Conservation (phyloP, 2,797 vertebrate species). For the Bradypodion pumilum region DNA sequence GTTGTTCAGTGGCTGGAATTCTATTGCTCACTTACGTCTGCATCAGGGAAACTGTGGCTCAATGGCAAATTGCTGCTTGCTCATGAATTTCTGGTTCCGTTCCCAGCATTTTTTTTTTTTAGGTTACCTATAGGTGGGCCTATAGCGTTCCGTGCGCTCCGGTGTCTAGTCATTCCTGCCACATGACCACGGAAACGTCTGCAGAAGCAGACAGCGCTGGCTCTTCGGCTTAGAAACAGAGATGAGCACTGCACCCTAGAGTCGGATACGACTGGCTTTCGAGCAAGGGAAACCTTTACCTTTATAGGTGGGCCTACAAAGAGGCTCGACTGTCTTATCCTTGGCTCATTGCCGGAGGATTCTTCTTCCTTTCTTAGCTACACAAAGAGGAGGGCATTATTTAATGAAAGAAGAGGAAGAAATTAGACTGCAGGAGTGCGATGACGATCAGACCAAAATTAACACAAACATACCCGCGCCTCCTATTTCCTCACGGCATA, state of each 20-base stretch:
- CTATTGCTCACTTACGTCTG: too few species aligned
- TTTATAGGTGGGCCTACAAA: neutral
- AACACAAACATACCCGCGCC: conserved; percentile 13
- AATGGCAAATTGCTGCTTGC: too few species aligned
- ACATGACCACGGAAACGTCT: too few species aligned
- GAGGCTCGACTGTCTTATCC: neutral
- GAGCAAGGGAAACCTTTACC: too few species aligned
- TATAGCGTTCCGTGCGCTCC: too few species aligned
- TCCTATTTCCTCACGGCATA: conserved; percentile 5
- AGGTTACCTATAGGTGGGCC: neutral
- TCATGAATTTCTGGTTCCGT: neutral
- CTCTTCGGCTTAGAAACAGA: too few species aligned
- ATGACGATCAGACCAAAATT: conserved; percentile 3
- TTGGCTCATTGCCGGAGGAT: neutral
- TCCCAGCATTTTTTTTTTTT: neutral
- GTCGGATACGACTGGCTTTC: too few species aligned
- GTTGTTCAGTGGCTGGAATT: neutral
- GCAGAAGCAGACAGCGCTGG: too few species aligned
- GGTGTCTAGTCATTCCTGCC: too few species aligned
- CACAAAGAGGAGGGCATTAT: neutral
- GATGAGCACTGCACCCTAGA: too few species aligned
- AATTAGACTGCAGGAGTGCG: neutral
- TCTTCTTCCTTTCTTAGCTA: neutral
- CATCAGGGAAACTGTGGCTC: too few species aligned
- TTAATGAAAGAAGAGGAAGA: neutral